A percentile compares a stretch with the other conserved stretches of the same genome.
Conservation (phyloP, 2,797 vertebrate genomes). For the Lutjanus campechanus region DNA sequence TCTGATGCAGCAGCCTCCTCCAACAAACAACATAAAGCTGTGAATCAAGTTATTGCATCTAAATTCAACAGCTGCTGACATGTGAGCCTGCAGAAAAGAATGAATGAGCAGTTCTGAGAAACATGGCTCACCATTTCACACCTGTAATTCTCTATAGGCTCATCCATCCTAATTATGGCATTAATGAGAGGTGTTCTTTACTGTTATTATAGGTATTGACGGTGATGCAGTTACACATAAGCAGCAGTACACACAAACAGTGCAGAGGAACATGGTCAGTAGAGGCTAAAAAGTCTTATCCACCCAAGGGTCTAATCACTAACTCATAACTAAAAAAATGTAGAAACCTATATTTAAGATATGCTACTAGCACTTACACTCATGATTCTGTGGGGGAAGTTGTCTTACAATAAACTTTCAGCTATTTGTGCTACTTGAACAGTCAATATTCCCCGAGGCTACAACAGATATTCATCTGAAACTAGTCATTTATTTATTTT, state of each 20-base stretch:
- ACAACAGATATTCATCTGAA: neutral
- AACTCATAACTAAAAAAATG: neutral
- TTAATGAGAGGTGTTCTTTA: slow-evolving; percentile 2
- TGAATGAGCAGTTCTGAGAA: neutral
- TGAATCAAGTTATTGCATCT: neutral
- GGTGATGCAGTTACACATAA: neutral
- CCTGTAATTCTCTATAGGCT: neutral
- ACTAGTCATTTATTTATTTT: neutral
- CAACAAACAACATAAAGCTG: slow-evolving; percentile 6
- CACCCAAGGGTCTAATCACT: neutral
- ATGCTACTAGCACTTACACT: neutral
- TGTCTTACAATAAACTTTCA: neutral
- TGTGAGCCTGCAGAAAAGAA: neutral
- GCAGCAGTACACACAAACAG: neutral
- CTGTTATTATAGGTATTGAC: slow-evolving; percentile 26
- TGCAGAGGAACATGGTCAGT: neutral
- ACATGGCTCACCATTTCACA: neutral
- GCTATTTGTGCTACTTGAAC: neutral
- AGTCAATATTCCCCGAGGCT: neutral
- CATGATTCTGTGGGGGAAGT: neutral
- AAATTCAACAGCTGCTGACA: neutral
- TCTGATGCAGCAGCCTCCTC: neutral
- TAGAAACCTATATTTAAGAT: neutral
- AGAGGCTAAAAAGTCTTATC: neutral
- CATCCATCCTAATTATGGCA: slow-evolving; percentile 12